phyloP scores from a whole-genome alignment of 35 echinoderm and acorn worm species.

The Apostichopus japonicus region DNA sequence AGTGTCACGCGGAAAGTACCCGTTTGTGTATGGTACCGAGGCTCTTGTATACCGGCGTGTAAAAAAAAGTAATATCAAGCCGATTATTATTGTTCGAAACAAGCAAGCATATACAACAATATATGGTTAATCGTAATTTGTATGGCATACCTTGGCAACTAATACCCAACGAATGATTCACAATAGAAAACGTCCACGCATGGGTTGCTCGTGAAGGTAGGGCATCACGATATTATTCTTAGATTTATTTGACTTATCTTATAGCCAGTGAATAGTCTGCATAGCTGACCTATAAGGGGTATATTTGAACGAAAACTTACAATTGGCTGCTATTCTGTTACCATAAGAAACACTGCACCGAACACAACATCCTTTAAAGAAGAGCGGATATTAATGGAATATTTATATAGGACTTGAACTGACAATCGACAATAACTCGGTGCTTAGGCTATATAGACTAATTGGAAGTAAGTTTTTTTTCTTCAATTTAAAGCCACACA shows the following conservation, averaged over 20 bases:
- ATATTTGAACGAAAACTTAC: background rate
- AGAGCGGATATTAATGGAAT: too few species aligned
- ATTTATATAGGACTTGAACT: too few species aligned
- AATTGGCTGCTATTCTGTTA: background rate
- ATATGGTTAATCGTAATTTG: background rate
- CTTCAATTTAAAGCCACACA: too few species aligned
- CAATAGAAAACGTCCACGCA: background rate
- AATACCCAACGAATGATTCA: constrained; percentile 21
- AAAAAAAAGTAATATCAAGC: background rate
- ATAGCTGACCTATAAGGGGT: background rate
- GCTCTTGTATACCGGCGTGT: too few species aligned
- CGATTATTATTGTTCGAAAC: background rate
- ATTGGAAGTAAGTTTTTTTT: too few species aligned
- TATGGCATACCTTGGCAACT: background rate
- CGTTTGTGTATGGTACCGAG: too few species aligned
- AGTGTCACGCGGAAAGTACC: too few species aligned
- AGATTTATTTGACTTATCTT: constrained; percentile 30
- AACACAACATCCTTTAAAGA: too few species aligned
- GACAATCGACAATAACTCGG: too few species aligned
- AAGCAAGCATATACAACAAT: background rate
- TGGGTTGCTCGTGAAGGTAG: constrained; percentile 18
- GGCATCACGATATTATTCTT: background rate
- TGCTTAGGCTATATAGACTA: too few species aligned
- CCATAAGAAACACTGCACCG: too few species aligned
- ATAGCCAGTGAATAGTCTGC: background rate